Base-by-base conservation (phyloP, 1,140 invertebrate species). In the Agraylea sexmaculata region DNA sequence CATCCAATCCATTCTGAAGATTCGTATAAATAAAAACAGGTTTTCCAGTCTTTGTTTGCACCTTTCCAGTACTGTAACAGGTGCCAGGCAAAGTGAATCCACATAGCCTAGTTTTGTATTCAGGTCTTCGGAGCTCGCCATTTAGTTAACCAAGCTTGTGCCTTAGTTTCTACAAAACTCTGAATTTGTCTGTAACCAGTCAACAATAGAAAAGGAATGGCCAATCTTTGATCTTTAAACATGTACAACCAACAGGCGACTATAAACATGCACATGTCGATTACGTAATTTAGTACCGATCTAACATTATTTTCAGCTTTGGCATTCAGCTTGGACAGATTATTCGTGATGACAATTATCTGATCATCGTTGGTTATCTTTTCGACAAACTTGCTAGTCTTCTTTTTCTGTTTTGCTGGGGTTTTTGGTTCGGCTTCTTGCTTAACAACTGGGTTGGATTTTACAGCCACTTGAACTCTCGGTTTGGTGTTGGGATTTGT, bases 201-300 rank as follows among this genome's bases (percentile, higher is more conserved):
- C 1, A 87, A 61, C 5, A 74, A 68, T 37, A 87, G 69, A 45
- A 86, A 73, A 15, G 83, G 83, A 42, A 87, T 69, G 1, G 81
- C 79, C 13, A 85, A 60, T 36, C 75, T 64, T 54, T 83, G 80
- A 50, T 81, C 79, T 51, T 81, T 80, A 51, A 84, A 86, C 8
- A 84, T 56, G 56, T 85, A 87, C 23, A 86, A 65, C 73, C 77
- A 82, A 56, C 75, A 77, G 4, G 83, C 83, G 1, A 83, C 70
- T 11, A 78, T 32, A 35, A 83, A 67, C 46, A 83, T 68, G 22
- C 75, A 75, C 32, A 83, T 50, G 53, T 84, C 80, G 0, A 79
- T 80, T 6, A 74, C 58, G 49, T 80, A 83, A 51, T 74, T 76
- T 2, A 83, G 59, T 0, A 68, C 72, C 4, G 72, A 70, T 31